Conservation (phyloP, 2,888 invertebrate genomes). For the Acanthoscelides obtectus region DNA sequence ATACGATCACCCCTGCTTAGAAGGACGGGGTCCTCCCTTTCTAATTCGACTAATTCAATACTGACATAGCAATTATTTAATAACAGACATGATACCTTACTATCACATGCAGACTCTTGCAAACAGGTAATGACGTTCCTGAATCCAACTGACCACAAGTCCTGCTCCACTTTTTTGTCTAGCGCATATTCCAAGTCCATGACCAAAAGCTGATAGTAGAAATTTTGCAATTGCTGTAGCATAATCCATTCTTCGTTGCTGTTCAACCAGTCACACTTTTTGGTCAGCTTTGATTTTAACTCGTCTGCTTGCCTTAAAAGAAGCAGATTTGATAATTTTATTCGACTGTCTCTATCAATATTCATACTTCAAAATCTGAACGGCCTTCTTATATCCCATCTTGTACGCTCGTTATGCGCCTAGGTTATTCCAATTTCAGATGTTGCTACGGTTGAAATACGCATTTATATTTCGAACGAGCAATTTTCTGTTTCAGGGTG, state of each 20-base stretch:
- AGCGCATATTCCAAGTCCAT: conserved; percentile 80
- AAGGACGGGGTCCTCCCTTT: too few relatives aligned
- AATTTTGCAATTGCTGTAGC: conserved; percentile 53
- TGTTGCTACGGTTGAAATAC: background rate
- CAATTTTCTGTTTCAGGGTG: background rate
- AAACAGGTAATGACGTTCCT: conserved; percentile 79
- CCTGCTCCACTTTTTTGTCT: conserved; percentile 85
- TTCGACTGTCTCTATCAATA: background rate
- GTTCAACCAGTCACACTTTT: conserved; percentile 51
- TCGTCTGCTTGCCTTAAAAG: conserved; percentile 66
- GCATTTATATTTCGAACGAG: background rate
- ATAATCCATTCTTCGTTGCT: conserved; percentile 45
- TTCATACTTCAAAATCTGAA: conserved; percentile 67
- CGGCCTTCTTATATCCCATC: conserved; percentile 72
- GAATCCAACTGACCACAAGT: conserved; percentile 84
- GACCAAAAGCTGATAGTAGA: conserved; percentile 68
- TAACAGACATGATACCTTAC: conserved; percentile 67
- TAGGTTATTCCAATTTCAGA: background rate
- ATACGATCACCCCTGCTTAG: too few relatives aligned
- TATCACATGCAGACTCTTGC: conserved; percentile 73
- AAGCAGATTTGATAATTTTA: conserved; percentile 2
- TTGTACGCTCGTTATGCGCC: background rate
- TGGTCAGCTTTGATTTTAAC: conserved; percentile 63
- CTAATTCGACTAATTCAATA: too few relatives aligned
- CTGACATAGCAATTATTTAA: too few relatives aligned